Conservation (phyloP, 2,797 vertebrate genomes). For the Falco concolor region DNA sequence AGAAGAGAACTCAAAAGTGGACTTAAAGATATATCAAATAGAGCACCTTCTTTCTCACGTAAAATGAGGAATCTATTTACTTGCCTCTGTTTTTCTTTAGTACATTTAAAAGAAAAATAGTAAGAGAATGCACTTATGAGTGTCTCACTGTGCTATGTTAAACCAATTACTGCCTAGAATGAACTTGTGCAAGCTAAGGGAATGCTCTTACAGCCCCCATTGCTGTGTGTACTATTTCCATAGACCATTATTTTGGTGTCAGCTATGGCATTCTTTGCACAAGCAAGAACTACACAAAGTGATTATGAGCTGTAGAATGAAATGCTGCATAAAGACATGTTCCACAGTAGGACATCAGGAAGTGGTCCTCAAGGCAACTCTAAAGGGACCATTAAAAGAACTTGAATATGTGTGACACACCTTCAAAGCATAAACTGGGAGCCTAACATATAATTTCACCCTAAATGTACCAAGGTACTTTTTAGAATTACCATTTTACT, state of each 20-base stretch:
- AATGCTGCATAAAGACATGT: background rate
- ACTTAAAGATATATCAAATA: background rate
- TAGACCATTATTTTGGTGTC: background rate
- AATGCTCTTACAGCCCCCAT: background rate
- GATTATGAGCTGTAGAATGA: background rate
- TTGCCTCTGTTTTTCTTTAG: background rate
- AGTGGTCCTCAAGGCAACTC: background rate
- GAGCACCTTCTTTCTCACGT: background rate
- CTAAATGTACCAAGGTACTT: background rate
- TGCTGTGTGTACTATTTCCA: background rate
- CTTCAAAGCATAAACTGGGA: background rate
- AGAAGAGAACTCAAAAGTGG: background rate
- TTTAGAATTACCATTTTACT: background rate
- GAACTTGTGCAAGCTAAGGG: background rate
- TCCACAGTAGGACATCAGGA: background rate
- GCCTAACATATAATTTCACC: background rate
- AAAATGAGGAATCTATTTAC: background rate
- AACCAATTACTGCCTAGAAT: background rate
- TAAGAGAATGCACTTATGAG: background rate
- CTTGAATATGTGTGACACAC: background rate
- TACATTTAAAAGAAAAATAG: background rate
- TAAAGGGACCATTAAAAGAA: background rate
- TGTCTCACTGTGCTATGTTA: background rate
- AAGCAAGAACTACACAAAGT: background rate
- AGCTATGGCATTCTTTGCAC: background rate